Conservation (phyloP, 2,888 invertebrate species). For the Notocelia uddmanniana region DNA sequence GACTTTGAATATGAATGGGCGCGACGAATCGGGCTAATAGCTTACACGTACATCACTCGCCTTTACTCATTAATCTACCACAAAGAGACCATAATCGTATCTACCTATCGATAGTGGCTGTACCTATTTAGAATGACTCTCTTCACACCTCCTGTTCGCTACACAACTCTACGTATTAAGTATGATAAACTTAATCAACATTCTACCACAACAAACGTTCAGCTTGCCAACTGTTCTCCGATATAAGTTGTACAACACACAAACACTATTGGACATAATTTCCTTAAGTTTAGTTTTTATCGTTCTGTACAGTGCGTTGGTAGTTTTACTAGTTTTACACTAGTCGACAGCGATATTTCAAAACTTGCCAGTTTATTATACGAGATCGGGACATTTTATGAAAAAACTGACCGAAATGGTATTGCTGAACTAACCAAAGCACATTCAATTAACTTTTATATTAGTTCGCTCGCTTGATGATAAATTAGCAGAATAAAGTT, state of each 20-base stretch:
- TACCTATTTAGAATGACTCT: too few relatives aligned
- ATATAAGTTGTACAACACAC: not conserved
- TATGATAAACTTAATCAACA: too few relatives aligned
- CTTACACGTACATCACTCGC: not conserved
- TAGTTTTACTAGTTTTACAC: not conserved
- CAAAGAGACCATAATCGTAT: not conserved
- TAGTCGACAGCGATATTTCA: not conserved
- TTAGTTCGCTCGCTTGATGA: not conserved
- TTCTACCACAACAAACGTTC: too few relatives aligned
- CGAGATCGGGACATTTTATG: not conserved
- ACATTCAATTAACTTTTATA: not conserved
- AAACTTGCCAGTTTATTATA: conserved; percentile 1
- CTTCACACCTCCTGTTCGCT: too few relatives aligned
- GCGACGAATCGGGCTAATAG: conserved; percentile 13
- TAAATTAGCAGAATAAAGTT: not conserved
- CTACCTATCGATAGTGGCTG: not conserved
- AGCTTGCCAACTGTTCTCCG: not conserved
- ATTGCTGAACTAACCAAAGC: not conserved
- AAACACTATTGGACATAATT: conserved; percentile 1
- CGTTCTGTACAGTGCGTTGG: not conserved
- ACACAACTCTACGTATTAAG: too few relatives aligned
- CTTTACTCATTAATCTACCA: not conserved
- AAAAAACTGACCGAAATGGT: too few relatives aligned
- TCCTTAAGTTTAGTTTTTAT: not conserved
- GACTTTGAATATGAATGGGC: conserved; percentile 11